Conservation (phyloP, 2,113 vertebrate genomes). For the Tyrannus savana region DNA sequence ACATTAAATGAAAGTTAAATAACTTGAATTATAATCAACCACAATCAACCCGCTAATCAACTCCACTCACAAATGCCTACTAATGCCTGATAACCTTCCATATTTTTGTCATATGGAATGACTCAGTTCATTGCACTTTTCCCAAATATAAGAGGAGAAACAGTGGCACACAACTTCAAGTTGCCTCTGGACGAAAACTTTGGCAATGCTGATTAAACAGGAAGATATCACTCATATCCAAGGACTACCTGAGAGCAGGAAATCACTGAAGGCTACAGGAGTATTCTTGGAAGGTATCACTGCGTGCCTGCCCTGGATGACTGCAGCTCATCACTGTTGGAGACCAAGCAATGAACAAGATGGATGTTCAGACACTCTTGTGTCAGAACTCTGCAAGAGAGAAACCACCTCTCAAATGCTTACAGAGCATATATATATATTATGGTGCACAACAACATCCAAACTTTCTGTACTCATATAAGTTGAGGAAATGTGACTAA, state of each 20-base stretch:
- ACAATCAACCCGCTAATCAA: neutral
- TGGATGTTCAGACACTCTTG: fast-evolving
- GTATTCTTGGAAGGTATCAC: neutral
- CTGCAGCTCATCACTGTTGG: neutral
- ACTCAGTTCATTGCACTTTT: neutral
- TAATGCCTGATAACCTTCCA: neutral
- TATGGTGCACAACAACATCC: neutral
- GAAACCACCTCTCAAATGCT: neutral
- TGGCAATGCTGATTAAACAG: neutral
- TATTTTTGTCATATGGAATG: neutral
- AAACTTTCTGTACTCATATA: fast-evolving
- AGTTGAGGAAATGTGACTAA: neutral
- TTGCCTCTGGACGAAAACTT: neutral
- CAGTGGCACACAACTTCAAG: neutral
- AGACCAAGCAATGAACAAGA: neutral
- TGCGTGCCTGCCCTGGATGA: no score
- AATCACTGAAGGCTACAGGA: neutral
- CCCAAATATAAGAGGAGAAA: neutral
- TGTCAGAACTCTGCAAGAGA: neutral
- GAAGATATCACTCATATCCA: neutral
- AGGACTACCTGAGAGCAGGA: neutral
- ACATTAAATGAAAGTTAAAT: neutral
- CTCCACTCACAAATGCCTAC: neutral
- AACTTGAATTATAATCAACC: neutral
- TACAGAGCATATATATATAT: neutral